Evolutionary conservation across 2,888 invertebrate genomes (phyloP).

Genomic region (Chaetogeoica ovagalla): DNA sequence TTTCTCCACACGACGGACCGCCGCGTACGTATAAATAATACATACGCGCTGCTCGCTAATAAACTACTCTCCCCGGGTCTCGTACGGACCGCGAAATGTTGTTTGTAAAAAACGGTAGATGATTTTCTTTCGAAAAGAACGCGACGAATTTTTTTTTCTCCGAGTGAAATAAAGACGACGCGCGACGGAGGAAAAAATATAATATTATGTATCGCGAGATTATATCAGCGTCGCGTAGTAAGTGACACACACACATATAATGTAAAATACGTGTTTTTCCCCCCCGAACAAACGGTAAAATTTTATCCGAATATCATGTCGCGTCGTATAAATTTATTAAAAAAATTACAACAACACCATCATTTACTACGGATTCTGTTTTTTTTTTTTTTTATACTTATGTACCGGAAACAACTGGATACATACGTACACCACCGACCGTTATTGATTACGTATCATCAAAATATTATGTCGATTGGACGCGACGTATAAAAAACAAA

Average conservation of each 20-base stretch:
- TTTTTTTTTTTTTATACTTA: not conserved
- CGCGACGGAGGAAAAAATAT: not conserved
- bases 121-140: slow-evolving; percentile 22
- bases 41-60: slow-evolving; percentile 2
- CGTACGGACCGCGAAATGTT: slow-evolving; percentile 20
- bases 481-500: too few species aligned
- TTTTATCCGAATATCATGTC: not conserved
- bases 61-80: not conserved
- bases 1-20: slow-evolving; percentile 50
- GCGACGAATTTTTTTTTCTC: not conserved
- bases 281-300: not conserved
- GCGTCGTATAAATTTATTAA: not conserved
- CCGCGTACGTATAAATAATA: too few species aligned
- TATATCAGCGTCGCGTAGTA: too few species aligned
- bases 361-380: not conserved
- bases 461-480: slow-evolving; percentile 9
- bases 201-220: too few species aligned
- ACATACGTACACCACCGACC: not conserved
- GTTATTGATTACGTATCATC: slow-evolving; percentile 33
- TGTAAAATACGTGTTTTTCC: not conserved
- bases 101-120: slow-evolving; percentile 17
- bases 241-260: too few species aligned
- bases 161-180: too few species aligned
- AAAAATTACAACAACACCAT: not conserved
- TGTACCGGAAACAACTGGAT: slow-evolving; percentile 28